Conservation (phyloP, 1,140 invertebrate species). For the Papilio polytes region DNA sequence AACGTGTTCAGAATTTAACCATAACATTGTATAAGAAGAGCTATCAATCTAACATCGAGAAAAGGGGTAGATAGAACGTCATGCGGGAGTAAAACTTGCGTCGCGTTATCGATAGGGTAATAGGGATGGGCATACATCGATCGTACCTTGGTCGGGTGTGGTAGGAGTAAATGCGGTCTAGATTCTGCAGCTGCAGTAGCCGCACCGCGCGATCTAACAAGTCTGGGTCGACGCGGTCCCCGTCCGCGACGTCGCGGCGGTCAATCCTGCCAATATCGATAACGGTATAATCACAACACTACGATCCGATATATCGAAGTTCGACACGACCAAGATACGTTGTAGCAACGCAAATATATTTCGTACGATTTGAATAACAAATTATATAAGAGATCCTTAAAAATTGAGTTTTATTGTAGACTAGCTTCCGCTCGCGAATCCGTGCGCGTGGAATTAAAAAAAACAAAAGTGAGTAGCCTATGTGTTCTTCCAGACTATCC, state of each 20-base stretch:
- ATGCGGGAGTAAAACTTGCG: slow-evolving; percentile 48
- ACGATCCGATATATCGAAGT: slow-evolving; percentile 38
- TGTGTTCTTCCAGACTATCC: too few relatives aligned
- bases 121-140: slow-evolving; percentile 67
- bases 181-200: slow-evolving; percentile 79
- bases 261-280: slow-evolving; percentile 81
- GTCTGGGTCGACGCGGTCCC: slow-evolving; percentile 72
- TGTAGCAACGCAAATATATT: not conserved
- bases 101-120: slow-evolving; percentile 31
- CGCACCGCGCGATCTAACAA: slow-evolving; percentile 80
- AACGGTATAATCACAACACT: slow-evolving; percentile 72
- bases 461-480: too few relatives aligned
- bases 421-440: too few relatives aligned
- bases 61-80: slow-evolving; percentile 16
- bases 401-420: not conserved
- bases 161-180: slow-evolving; percentile 83
- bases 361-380: not conserved
- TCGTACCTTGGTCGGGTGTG: slow-evolving; percentile 83
- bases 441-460: too few relatives aligned
- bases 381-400: not conserved
- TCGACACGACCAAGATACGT: slow-evolving; percentile 66
- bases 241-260: slow-evolving; percentile 75
- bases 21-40: not conserved
- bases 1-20: not conserved
- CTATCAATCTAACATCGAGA: not conserved